A percentile compares a stretch with the other conserved stretches of the same genome.
phyloP scores from a whole-genome alignment of 1,140 invertebrate genomes.

The Acyrthosiphon pisum region DNA sequence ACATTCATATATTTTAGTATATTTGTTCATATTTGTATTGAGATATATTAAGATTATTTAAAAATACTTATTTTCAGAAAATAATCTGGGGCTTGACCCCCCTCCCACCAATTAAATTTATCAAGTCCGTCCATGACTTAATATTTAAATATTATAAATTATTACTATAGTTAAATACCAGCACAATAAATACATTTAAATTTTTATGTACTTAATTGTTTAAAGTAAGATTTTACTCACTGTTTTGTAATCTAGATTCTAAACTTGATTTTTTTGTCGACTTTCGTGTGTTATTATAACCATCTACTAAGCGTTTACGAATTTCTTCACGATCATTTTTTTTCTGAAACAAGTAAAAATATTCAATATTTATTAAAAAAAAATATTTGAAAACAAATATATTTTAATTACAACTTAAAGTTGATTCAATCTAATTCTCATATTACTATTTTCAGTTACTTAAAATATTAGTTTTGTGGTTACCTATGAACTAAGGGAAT shows the following conservation, averaged over 20 bases:
- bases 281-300: slow-evolving; percentile 67
- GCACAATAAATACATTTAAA: background rate
- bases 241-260: slow-evolving; percentile 85
- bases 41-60: no score
- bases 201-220: background rate
- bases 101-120: no score
- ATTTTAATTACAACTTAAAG: background rate
- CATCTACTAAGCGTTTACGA: slow-evolving; percentile 85
- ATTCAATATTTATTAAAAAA: background rate
- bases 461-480: background rate
- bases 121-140: no score
- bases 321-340: slow-evolving; percentile 92
- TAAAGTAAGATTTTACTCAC: slow-evolving; percentile 64
- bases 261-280: slow-evolving; percentile 82
- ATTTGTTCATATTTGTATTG: no score
- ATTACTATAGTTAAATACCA: background rate
- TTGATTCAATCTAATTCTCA: no score
- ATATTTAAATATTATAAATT: no score
- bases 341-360: slow-evolving; percentile 69
- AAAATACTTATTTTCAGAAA: no score
- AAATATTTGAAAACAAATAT: background rate
- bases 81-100: no score
- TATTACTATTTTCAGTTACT: background rate
- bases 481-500: background rate
- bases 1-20: no score